Conservation (phyloP, 2,888 invertebrate genomes). For the Pseudococcus longispinus region DNA sequence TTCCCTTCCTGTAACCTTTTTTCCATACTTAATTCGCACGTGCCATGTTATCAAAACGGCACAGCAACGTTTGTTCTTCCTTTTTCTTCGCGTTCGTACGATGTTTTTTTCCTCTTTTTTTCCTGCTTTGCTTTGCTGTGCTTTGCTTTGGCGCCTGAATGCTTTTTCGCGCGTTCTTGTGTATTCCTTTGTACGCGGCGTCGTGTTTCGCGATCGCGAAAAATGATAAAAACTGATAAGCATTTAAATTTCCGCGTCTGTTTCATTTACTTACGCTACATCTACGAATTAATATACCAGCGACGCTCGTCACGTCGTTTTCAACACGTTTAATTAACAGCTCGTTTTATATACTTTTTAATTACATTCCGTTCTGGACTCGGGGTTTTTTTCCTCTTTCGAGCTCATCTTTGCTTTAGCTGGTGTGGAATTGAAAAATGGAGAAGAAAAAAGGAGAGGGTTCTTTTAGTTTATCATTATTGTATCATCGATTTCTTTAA, state of each 20-base stretch:
- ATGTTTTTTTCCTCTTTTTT: background rate
- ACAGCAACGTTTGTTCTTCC: background rate
- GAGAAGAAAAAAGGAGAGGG: background rate
- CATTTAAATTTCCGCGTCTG: conserved; percentile 21
- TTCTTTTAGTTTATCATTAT: background rate
- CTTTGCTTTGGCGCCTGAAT: background rate
- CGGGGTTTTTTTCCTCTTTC: background rate
- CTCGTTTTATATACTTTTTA: background rate
- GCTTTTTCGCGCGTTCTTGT: background rate
- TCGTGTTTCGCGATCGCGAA: conserved; percentile 6
- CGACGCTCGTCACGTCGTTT: background rate
- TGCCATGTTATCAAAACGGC: conserved; percentile 28
- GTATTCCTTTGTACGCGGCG: background rate
- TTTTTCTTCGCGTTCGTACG: background rate
- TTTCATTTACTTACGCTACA: background rate
- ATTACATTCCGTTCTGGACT: background rate
- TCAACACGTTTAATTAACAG: conserved; percentile 16
- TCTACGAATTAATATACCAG: background rate
- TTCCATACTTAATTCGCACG: conserved; percentile 28
- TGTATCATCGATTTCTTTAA: no score
- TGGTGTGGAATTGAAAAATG: background rate
- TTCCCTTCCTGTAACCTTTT: conserved; percentile 5
- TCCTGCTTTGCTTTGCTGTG: no score
- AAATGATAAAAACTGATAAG: conserved; percentile 5
- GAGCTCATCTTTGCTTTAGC: background rate